Evolutionary conservation across 2,888 invertebrate genomes (phyloP).

Genomic region (Ceratothoa steindachneri): DNA sequence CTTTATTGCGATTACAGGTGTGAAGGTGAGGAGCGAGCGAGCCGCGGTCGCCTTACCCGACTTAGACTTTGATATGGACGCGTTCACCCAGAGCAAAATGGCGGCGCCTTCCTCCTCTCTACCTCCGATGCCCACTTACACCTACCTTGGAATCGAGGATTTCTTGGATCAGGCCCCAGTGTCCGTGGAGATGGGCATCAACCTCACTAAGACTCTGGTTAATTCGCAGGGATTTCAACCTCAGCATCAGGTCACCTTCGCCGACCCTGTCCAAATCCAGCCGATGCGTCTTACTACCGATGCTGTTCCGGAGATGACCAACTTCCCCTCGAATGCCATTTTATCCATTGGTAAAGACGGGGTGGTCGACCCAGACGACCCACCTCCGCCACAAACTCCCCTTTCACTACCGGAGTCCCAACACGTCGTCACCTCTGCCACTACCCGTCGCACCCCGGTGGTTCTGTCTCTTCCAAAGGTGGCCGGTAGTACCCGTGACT

Average conservation of each 20-base stretch:
- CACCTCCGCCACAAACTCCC: neutral
- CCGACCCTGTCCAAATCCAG: conserved; percentile 25
- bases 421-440: no score
- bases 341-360: neutral
- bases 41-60: no score
- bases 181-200: conserved; percentile 18
- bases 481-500: conserved; percentile 11
- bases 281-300: conserved; percentile 32
- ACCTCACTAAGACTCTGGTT: conserved; percentile 11
- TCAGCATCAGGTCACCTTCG: conserved; percentile 6
- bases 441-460: no score
- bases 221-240: conserved; percentile 16
- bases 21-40: no score
- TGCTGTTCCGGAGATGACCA: neutral
- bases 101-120: neutral
- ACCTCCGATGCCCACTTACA: conserved; percentile 15
- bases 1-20: no score
- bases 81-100: neutral
- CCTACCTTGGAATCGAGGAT: conserved; percentile 29
- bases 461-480: no score
- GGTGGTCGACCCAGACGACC: neutral
- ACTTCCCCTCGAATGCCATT: neutral
- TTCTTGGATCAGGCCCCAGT: conserved; percentile 30
- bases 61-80: neutral
- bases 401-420: no score